A percentile compares a stretch with the other conserved stretches of the same genome.
Evolutionary conservation across 2,113 vertebrate species (phyloP).

Genomic region (Bucco capensis): DNA sequence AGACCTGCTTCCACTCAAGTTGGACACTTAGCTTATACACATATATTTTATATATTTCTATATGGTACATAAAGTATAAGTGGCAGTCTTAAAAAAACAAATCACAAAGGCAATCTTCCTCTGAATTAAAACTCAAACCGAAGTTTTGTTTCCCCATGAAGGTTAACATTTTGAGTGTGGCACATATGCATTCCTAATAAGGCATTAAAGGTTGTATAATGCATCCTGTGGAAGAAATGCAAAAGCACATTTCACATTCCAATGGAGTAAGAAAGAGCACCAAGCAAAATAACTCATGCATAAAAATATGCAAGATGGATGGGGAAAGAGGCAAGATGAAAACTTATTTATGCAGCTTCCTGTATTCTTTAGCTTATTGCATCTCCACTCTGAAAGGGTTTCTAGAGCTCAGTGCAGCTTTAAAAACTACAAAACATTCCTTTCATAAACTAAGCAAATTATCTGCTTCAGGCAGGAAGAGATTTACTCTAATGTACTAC

Average conservation of each 20-base stretch:
- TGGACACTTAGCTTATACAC: not conserved
- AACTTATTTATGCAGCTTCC: conserved; percentile 23
- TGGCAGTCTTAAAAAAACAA: not conserved
- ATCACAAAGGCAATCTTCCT: not conserved
- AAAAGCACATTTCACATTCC: not conserved
- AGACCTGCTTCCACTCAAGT: not conserved
- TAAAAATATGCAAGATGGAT: conserved; percentile 31
- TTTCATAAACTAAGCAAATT: not conserved
- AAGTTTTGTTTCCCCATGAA: not conserved
- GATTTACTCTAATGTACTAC: not conserved
- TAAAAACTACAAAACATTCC: not conserved
- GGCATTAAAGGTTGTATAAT: conserved; percentile 14
- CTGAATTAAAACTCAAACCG: not conserved
- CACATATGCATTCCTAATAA: conserved; percentile 12
- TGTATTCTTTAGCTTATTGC: not conserved
- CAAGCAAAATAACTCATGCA: conserved; percentile 1
- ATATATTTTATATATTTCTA: not conserved
- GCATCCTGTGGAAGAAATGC: not conserved
- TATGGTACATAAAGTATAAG: not conserved
- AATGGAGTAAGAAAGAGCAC: not conserved
- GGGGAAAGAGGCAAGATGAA: not conserved
- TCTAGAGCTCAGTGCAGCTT: not conserved
- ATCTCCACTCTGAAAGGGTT: not conserved
- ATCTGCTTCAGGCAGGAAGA: not conserved
- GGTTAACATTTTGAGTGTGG: conserved; percentile 2